These are phyloP conservation scores for Alloscopus bannaensis DNA, from an alignment of 2,888 invertebrate genomes.

Conservation along the genomic window DNA sequence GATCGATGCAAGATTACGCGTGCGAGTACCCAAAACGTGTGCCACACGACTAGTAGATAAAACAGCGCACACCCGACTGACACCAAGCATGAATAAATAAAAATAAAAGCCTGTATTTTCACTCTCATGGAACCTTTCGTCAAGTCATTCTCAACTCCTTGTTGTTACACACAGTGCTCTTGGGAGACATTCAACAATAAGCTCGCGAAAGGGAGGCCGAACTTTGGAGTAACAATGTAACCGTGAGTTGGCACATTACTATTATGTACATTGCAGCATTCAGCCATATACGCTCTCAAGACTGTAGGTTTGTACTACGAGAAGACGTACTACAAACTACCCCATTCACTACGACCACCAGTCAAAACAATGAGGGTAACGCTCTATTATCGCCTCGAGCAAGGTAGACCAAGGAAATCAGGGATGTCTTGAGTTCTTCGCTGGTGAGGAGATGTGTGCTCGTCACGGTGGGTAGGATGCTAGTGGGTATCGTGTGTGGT, in stretches of 20 bases:
- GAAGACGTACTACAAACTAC: neutral
- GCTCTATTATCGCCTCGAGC: conserved; percentile 32
- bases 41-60: conserved; percentile 16
- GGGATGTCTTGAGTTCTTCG: neutral
- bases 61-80: neutral
- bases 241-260: neutral
- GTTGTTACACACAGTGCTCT: too few relatives aligned
- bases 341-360: too few relatives aligned
- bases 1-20: neutral
- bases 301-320: neutral
- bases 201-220: neutral
- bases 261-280: neutral
- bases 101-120: neutral
- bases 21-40: too few relatives aligned
- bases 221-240: conserved; percentile 7
- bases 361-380: conserved; percentile 19
- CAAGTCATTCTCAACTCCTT: too few relatives aligned
- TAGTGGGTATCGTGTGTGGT: neutral
- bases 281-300: neutral
- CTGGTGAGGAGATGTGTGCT: neutral
- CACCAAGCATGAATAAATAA: neutral
- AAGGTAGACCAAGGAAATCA: conserved; percentile 29
- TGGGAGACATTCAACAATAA: too few relatives aligned
- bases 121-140: neutral
- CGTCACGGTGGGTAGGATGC: neutral